Base-by-base conservation (phyloP, 2,113 vertebrate species). In the Corythornis cristatus region DNA sequence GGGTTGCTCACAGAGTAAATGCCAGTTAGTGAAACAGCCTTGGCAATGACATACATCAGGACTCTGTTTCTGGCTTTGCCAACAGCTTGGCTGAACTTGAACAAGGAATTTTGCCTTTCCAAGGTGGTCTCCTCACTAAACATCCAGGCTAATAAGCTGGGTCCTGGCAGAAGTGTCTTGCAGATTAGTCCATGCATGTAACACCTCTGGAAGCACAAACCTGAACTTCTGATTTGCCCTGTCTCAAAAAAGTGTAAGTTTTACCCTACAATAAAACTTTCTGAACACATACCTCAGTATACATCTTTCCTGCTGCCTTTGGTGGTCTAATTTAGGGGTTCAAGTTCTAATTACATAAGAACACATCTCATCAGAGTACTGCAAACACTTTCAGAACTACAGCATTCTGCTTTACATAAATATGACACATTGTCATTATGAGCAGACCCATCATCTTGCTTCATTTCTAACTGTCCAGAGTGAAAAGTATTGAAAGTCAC, bases 401-500 rank as follows among this genome's bases (percentile, higher is more conserved):
- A 74, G 50, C 86, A 68, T 86, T 94, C 75, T 85, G 11, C 76
- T 97, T 89, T n/a, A 85, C 53, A 62, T 75, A 90, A 93, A 96
- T 84, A 46, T 20, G 43, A 93, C 23, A 60, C 43, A 79, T 80
- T 68, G 66, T 31, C 23, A 15, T 40, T 33, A 87, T 0, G 8
- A 73, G 50, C 40, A 84, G 48, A 64, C 45, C 60, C 45, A 48
- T 5, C 66, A 58, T 83, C 54, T 57, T 92, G 74, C 76, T 86
- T 91, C 19, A 80, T 72, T 96, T 93, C 72, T 90, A 78, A 77
- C 89, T 64, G 48, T 77, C 70, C 88, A 80, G 70, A 94, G 61
- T 61, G 93, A 96, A 94, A 9, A 87, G 88, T 82, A 95, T 97
- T 97, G 95, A 88, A 65, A 93, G 92, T 50, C 89, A 94, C 80